Conservation (phyloP, 2,888 invertebrate genomes). For the Ichneumoninae sp. region DNA sequence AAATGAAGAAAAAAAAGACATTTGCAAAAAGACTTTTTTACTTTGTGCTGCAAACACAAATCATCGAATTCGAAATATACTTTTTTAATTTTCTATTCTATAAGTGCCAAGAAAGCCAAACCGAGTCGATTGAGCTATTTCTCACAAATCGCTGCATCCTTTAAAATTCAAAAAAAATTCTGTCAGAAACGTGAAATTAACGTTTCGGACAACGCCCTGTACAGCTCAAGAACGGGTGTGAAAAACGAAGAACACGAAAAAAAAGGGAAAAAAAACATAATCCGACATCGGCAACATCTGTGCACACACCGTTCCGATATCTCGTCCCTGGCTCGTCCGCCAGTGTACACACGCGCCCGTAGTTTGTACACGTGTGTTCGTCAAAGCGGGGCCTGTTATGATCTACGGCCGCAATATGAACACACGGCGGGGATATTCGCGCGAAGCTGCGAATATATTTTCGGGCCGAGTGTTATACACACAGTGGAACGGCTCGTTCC, state of each 20-base stretch:
- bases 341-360: slow-evolving; percentile 16
- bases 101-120: too few species aligned
- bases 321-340: slow-evolving; percentile 26
- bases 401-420: slow-evolving; percentile 60
- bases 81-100: too few species aligned
- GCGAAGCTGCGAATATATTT: slow-evolving; percentile 43
- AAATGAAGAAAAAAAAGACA: background rate
- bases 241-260: background rate
- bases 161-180: too few species aligned
- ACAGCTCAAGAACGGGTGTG: background rate
- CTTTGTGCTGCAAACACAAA: too few species aligned
- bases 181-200: background rate
- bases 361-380: slow-evolving; percentile 67
- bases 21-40: too few species aligned
- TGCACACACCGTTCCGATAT: slow-evolving; percentile 63
- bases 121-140: too few species aligned
- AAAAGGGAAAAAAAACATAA: slow-evolving; percentile 35
- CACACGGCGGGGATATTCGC: slow-evolving; percentile 30
- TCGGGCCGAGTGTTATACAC: slow-evolving; percentile 11
- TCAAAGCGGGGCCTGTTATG: slow-evolving; percentile 34
- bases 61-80: too few species aligned
- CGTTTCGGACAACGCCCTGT: slow-evolving; percentile 3
- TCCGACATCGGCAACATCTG: slow-evolving; percentile 65
- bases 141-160: too few species aligned
- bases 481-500: background rate